Evolutionary conservation across 64 coral and sea anemone genomes (phyloP).

Genomic region (Montipora capricornis): DNA sequence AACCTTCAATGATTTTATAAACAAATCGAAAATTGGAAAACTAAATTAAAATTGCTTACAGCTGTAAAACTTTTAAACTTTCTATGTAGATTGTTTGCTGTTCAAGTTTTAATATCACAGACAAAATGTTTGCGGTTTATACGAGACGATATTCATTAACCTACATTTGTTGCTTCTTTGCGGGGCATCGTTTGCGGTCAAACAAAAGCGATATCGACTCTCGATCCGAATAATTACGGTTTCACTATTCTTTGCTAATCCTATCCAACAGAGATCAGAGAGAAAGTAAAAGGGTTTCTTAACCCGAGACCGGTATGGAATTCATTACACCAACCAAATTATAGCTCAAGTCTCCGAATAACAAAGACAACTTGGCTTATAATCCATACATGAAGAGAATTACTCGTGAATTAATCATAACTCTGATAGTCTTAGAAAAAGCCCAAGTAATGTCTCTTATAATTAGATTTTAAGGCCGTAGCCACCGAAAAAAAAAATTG

Average conservation of each 20-base stretch:
- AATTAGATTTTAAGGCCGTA: neutral
- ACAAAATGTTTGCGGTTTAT: neutral
- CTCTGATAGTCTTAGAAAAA: neutral
- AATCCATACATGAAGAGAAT: too few species aligned
- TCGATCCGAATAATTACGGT: neutral
- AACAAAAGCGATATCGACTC: neutral
- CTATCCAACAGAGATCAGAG: conserved; percentile 4
- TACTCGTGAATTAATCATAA: neutral
- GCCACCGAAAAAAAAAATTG: neutral
- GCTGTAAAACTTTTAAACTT: too few species aligned
- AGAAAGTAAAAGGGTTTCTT: neutral
- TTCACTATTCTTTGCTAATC: conserved; percentile 22
- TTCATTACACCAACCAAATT: neutral
- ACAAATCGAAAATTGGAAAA: neutral
- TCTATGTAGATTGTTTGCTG: too few species aligned
- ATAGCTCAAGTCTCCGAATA: too few species aligned
- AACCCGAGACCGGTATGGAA: neutral
- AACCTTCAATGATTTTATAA: too few species aligned
- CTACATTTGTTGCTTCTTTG: neutral
- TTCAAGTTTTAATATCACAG: neutral
- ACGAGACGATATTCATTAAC: neutral
- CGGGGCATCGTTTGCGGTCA: neutral
- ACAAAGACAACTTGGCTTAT: too few species aligned
- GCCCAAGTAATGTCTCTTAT: neutral
- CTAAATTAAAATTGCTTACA: neutral